A percentile compares a stretch with the other conserved stretches of the same genome.
These are phyloP conservation scores for Andrena haemorrhoa DNA, from an alignment of 2,888 invertebrate genomes.

Conservation along the genomic window DNA sequence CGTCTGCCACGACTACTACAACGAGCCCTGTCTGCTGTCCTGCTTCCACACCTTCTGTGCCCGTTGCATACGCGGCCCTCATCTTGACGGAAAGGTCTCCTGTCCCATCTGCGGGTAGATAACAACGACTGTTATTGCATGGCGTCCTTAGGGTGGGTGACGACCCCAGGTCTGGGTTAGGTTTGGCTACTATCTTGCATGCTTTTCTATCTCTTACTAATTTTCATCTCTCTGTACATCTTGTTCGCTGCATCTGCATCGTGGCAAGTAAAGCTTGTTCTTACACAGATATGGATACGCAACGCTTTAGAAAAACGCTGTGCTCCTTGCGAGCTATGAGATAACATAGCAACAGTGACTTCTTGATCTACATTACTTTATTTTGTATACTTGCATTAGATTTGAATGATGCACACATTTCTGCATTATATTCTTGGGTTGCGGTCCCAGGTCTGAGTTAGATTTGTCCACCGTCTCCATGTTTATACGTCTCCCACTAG, in stretches of 20 bases:
- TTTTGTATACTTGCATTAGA: no score
- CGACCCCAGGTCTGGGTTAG: conserved; percentile 51
- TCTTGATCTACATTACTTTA: no score
- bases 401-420: no score
- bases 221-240: neutral
- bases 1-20: conserved; percentile 89
- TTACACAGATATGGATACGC: no score
- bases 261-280: no score
- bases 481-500: no score
- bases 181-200: conserved; percentile 39
- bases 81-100: conserved; percentile 87
- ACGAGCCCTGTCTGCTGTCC: conserved; percentile 89
- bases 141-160: conserved; percentile 57
- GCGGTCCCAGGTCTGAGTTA: no score
- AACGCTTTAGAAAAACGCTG: no score
- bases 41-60: conserved; percentile 91
- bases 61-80: conserved; percentile 88
- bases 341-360: no score
- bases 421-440: no score
- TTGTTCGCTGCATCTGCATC: neutral
- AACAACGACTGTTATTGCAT: conserved; percentile 58
- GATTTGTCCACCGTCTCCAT: no score
- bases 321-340: no score
- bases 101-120: conserved; percentile 89
- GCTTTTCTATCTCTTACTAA: conserved; percentile 4